Evolutionary conservation across 2,888 invertebrate genomes (phyloP).

Genomic region (Agonopterix subpropinquella): DNA sequence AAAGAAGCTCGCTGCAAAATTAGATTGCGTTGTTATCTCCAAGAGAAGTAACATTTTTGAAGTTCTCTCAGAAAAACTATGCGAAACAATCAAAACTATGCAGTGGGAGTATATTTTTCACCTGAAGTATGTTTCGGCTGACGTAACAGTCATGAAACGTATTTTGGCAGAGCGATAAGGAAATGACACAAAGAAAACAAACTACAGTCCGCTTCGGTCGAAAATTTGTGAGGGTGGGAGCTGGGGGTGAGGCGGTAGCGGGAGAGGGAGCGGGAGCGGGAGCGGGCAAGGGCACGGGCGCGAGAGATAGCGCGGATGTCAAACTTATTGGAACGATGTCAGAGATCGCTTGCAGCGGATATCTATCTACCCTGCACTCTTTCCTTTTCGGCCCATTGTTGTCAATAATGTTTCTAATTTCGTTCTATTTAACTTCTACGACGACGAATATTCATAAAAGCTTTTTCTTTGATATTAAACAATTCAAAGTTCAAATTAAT

Average conservation of each 20-base stretch:
- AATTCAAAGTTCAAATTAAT: too few species aligned
- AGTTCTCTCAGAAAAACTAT: too few species aligned
- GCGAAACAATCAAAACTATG: slow-evolving; percentile 41
- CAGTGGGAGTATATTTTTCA: slow-evolving; percentile 48
- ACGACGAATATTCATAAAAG: too few species aligned
- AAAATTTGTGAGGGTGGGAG: slow-evolving; percentile 58
- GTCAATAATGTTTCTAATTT: slow-evolving; percentile 14
- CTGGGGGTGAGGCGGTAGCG: slow-evolving; percentile 22
- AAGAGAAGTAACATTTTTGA: not conserved
- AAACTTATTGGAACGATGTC: slow-evolving; percentile 69
- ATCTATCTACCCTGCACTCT: slow-evolving; percentile 50
- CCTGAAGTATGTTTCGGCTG: slow-evolving; percentile 69
- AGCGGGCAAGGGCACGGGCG: slow-evolving; percentile 21
- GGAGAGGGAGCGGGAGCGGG: slow-evolving; percentile 20
- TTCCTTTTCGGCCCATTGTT: slow-evolving; percentile 22
- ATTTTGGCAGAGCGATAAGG: slow-evolving; percentile 75
- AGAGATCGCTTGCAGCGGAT: slow-evolving; percentile 55
- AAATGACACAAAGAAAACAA: slow-evolving; percentile 75
- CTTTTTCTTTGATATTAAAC: too few species aligned
- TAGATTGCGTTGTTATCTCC: slow-evolving; percentile 14
- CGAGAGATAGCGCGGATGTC: slow-evolving; percentile 45
- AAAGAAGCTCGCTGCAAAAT: slow-evolving; percentile 25
- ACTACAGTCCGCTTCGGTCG: slow-evolving; percentile 64
- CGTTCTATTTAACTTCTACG: not conserved
- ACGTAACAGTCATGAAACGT: slow-evolving; percentile 72